These are phyloP conservation scores for Druon quercuslanigerum DNA, from an alignment of 1,140 invertebrate genomes.

Conservation along the genomic window DNA sequence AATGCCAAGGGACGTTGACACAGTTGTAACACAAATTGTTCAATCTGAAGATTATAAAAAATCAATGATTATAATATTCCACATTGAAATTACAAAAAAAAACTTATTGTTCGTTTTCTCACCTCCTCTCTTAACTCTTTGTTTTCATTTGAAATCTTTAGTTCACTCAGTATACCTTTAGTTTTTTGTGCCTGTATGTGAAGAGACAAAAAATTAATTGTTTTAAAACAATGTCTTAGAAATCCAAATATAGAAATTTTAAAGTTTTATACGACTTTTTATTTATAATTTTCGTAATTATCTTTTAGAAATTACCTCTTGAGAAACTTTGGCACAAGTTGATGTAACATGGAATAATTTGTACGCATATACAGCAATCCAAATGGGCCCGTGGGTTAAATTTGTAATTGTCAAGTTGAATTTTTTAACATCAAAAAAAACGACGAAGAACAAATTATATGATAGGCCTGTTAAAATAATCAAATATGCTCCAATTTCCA, in stretches of 20 bases:
- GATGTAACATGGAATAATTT: neutral
- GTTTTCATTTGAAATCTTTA: neutral
- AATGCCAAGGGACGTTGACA: too few relatives aligned
- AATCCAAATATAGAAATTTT: too few relatives aligned
- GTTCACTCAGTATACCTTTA: neutral
- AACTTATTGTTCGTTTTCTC: too few relatives aligned
- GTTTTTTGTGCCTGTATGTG: constrained; percentile 8
- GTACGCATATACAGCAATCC: neutral
- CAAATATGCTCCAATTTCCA: too few relatives aligned
- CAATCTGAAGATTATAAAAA: too few relatives aligned
- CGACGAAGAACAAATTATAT: too few relatives aligned
- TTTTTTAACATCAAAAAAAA: neutral
- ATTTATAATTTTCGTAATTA: too few relatives aligned
- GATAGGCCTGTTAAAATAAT: too few relatives aligned
- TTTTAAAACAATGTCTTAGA: too few relatives aligned
- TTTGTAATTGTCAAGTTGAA: neutral
- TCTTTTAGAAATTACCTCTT: neutral
- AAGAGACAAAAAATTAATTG: too few relatives aligned
- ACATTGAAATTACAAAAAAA: neutral
- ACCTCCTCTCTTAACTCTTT: neutral
- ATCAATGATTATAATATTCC: neutral
- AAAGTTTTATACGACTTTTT: too few relatives aligned
- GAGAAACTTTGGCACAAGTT: neutral
- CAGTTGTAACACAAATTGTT: too few relatives aligned
- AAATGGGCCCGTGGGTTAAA: neutral